Conservation (phyloP, 1,140 invertebrate genomes). For the Zaprionus taronus region DNA sequence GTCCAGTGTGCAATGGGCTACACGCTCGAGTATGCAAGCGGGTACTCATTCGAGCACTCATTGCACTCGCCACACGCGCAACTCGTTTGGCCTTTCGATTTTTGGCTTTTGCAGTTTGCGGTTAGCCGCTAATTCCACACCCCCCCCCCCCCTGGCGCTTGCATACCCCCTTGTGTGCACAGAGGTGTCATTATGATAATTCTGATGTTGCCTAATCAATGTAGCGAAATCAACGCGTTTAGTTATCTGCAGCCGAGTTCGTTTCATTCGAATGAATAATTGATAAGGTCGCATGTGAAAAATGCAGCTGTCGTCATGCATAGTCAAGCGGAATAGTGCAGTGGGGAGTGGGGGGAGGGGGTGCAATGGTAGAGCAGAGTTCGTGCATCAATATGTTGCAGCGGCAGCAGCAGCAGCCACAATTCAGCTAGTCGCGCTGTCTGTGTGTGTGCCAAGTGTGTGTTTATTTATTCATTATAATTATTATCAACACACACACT, state of each 20-base stretch:
- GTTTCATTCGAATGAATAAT: slow-evolving; percentile 5
- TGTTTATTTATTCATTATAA: slow-evolving; percentile 67
- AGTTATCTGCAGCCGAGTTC: neutral
- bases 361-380: neutral
- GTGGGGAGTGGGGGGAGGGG: neutral
- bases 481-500: slow-evolving; percentile 29
- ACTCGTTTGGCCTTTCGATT: neutral
- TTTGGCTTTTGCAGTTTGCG: neutral
- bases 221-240: neutral
- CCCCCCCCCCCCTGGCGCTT: no score
- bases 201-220: neutral
- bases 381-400: slow-evolving; percentile 14
- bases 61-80: neutral
- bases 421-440: slow-evolving; percentile 18
- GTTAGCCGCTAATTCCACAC: neutral
- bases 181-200: neutral
- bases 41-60: no score
- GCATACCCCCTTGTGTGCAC: no score
- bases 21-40: no score
- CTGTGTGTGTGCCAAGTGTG: slow-evolving; percentile 7
- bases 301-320: slow-evolving; percentile 50
- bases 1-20: no score
- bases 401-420: slow-evolving; percentile 2
- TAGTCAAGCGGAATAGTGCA: neutral
- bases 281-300: slow-evolving; percentile 16